Evolutionary conservation across 2,797 vertebrate genomes (phyloP).

Genomic region (Trachurus trachurus): DNA sequence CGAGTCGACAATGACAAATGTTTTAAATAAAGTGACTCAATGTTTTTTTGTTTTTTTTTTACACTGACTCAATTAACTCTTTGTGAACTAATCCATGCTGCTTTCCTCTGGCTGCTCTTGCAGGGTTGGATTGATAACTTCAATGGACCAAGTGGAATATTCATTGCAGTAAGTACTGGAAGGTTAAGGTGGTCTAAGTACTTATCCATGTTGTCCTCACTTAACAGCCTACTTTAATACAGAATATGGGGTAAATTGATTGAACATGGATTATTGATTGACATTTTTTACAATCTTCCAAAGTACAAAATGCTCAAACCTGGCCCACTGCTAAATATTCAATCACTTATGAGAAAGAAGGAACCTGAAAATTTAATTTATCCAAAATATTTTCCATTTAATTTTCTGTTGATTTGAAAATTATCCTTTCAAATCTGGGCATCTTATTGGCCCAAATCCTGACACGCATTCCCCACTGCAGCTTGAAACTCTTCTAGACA

Average conservation of each 20-base stretch:
- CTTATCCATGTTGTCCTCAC: background rate
- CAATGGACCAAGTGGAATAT: conserved; percentile 98
- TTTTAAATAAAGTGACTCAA: too few relatives aligned
- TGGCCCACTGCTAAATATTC: too few relatives aligned
- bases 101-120: conserved; percentile 50
- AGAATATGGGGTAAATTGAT: too few relatives aligned
- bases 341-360: too few relatives aligned
- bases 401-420: background rate
- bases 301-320: too few relatives aligned
- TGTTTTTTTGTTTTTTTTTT: background rate
- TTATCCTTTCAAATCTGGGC: background rate
- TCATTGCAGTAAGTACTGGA: conserved; percentile 93
- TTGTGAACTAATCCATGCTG: background rate
- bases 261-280: too few relatives aligned
- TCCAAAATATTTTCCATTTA: background rate
- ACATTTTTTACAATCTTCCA: too few relatives aligned
- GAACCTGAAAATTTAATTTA: background rate
- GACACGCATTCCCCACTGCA: background rate
- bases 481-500: background rate
- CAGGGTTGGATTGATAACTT: conserved; percentile 99
- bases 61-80: background rate
- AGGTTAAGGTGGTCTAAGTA: background rate
- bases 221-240: too few relatives aligned
- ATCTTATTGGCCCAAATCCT: background rate
- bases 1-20: too few relatives aligned